A percentile compares a stretch with the other conserved stretches of the same genome.
phyloP scores from a whole-genome alignment of 2,888 invertebrate species.

The Molanna angustata region DNA sequence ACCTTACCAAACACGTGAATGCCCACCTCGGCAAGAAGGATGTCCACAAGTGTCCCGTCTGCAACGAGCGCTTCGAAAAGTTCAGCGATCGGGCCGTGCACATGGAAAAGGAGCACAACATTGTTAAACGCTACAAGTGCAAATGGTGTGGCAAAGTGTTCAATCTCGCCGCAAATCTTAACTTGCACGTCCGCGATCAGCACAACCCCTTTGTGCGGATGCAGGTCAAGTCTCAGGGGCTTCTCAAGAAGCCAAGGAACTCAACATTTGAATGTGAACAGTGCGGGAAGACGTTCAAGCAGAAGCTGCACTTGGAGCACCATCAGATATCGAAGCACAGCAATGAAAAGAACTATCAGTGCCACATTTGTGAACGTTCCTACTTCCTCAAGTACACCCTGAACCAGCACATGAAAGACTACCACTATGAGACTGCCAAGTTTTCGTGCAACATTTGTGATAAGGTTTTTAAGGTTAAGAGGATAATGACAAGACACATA shows the following conservation, averaged over 20 bases:
- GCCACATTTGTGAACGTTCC: background rate
- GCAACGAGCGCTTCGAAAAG: conserved; percentile 1
- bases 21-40: conserved; percentile 4
- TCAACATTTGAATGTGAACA: background rate
- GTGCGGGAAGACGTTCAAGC: conserved; percentile 2
- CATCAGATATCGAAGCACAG: conserved; percentile 3
- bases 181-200: background rate
- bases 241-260: background rate
- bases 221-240: background rate
- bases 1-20: conserved; percentile 1
- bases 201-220: background rate
- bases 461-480: conserved; percentile 4
- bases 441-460: conserved; percentile 3
- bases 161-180: background rate
- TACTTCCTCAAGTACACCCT: background rate
- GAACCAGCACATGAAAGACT: conserved; percentile 5
- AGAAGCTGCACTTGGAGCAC: background rate
- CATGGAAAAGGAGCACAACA: conserved; percentile 9
- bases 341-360: conserved; percentile 2
- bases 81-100: conserved; percentile 1
- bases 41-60: background rate
- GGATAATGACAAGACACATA: background rate
- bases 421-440: background rate
- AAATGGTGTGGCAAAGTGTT: conserved; percentile 7
- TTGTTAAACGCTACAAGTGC: background rate